These are phyloP conservation scores for Papilio machaon DNA, from an alignment of 1,140 invertebrate species.

Conservation along the genomic window DNA sequence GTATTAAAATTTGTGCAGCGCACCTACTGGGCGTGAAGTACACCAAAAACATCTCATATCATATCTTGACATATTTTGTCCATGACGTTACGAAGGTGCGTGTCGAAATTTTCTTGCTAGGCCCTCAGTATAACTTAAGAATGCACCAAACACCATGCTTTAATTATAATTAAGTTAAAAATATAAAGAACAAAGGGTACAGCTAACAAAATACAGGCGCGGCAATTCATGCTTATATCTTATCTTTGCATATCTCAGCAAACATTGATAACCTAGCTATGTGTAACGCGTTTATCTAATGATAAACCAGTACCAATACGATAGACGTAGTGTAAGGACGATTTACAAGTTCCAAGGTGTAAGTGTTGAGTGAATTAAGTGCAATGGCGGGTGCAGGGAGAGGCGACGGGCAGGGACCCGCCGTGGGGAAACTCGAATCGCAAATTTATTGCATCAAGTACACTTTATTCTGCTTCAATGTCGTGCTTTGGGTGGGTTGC, in stretches of 20 bases:
- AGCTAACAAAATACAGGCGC: conserved; percentile 60
- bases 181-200: conserved; percentile 25
- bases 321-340: conserved; percentile 59
- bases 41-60: no score
- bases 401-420: conserved; percentile 73
- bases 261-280: conserved; percentile 78
- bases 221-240: conserved; percentile 61
- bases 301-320: conserved; percentile 69
- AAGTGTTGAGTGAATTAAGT: conserved; percentile 62
- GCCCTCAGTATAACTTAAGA: no score
- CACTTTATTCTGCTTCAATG: conserved; percentile 87
- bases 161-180: background rate
- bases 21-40: no score
- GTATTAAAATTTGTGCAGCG: no score
- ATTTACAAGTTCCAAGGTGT: conserved; percentile 45
- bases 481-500: conserved; percentile 86
- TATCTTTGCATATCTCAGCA: conserved; percentile 73
- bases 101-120: no score
- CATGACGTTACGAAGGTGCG: no score
- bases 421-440: conserved; percentile 83
- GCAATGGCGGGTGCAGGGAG: conserved; percentile 73
- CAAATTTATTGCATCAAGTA: conserved; percentile 87
- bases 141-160: background rate
- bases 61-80: no score
- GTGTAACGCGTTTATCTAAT: conserved; percentile 61